Evolutionary conservation across 1,140 invertebrate species (phyloP), one percentile per base, ranked within the genome.

Genomic region (Leptopilina boulardi): DNA sequence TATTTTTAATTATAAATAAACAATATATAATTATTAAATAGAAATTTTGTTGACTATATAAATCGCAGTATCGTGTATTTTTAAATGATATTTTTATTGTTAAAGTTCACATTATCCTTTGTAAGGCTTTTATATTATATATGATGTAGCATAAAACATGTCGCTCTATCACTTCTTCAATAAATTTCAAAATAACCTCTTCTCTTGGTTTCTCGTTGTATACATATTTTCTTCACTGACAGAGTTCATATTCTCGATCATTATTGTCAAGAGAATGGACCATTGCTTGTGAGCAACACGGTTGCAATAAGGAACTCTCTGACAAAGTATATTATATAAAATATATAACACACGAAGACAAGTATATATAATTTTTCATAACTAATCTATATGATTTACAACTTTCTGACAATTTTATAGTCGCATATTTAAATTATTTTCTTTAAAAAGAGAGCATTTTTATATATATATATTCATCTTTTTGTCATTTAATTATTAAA

Each of bases 141-240:
- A 47, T 59, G 19, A 59, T 13, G 19, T 26, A 59, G 19, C 54
- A 59, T 59, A 59, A 59, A 59, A 59, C 23, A 59, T 59, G 56
- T 26, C 56, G 15, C 23, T 66, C 3, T 30, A 66, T 66, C 56
- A 66, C 26, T 26, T 30, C 21, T 26, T 66, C 56, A 26, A 11
- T 66, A 66, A 66, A 66, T 30, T 66, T 26, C 23, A 66, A 59
- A 66, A 66, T 66, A 66, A 66, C 26, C 13, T 5, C 56, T 66
- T 21, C 56, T 66, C 26, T 8, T 6, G 23, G 21, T 66, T 66
- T 26, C 56, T 66, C 56, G 15, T 15, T 15, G 13, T 47, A 34
- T 3, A 47, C 44, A n/a, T 66, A 66, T 26, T 66, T 66, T 30
- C 56, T 30, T 30, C 21, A 30, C 56, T 26, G 56, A 30, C 56